phyloP scores from a whole-genome alignment of 2,888 invertebrate species.

The Eulithis testata region DNA sequence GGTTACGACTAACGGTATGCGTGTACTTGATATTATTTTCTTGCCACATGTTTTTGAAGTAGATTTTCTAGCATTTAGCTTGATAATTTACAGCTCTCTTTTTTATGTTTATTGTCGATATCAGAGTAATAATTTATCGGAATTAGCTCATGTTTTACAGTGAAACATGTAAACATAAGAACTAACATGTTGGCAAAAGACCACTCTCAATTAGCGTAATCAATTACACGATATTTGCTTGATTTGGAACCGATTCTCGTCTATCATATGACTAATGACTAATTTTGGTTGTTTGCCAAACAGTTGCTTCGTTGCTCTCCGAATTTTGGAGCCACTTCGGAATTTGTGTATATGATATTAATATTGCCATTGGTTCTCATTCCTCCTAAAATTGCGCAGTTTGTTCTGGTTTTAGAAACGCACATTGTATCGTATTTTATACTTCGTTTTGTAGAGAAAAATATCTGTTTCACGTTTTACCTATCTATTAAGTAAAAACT shows the following conservation, averaged over 20 bases:
- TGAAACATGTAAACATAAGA: constrained; percentile 20
- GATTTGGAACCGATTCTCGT: constrained; percentile 50
- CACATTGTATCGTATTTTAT: not conserved
- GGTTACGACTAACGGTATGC: constrained; percentile 29
- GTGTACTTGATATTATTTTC: constrained; percentile 29
- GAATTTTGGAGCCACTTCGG: constrained; percentile 50
- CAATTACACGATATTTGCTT: constrained; percentile 57
- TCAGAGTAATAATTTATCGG: not conserved
- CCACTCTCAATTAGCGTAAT: constrained; percentile 63
- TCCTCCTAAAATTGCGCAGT: constrained; percentile 45
- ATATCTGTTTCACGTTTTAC: not conserved
- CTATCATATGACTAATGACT: constrained; percentile 53
- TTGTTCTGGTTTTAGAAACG: constrained; percentile 28
- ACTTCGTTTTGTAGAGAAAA: no score
- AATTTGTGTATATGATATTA: constrained; percentile 56
- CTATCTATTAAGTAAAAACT: constrained; percentile 3
- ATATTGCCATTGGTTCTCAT: constrained; percentile 43
- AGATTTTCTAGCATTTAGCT: constrained; percentile 1
- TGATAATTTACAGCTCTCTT: not conserved
- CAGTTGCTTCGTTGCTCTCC: constrained; percentile 39
- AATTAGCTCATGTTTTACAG: not conserved
- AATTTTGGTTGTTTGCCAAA: constrained; percentile 67
- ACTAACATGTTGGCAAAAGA: constrained; percentile 45
- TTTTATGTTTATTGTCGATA: not conserved
- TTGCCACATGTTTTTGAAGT: constrained; percentile 25